Base-by-base conservation (phyloP, 2,113 vertebrate genomes). In the Erinaceus europaeus region DNA sequence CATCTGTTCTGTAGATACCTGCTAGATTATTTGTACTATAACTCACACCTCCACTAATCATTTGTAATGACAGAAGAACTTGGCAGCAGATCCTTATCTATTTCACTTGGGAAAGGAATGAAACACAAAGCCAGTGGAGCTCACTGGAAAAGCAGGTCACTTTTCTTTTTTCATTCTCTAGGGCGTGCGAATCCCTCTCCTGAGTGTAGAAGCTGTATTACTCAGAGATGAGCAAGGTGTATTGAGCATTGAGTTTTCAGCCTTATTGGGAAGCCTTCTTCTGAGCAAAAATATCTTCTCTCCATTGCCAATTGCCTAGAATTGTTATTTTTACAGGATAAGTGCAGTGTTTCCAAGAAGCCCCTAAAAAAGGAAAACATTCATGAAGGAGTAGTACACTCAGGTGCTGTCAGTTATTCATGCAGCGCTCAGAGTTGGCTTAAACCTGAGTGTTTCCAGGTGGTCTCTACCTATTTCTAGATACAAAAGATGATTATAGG, bases 11-110 rank as follows among this genome's bases (percentile, higher is more conserved):
- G 64, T 12, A 79, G 92, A 88, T 46, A 84, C 82, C 44, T 74
- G 59, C 74, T 84, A 71, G 86, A 84, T 89, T 59, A 53, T 61
- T 82, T 69, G 82, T 75, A 67, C 88, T 21, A 14, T 40, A 55
- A 5, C 85, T 87, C 65, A 44, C 17, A 50, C 53, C 74, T 69
- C 78, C 46, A 44, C 82, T 82, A 38, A 44, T 84, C 53, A 89
- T 64, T 86, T 32, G 40, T 48, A 84, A 68, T 12, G 64, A 77
- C 85, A 86, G 65, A 42, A n/a, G 48, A n/a, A 21, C 34, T 67
- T 42, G 53, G 42, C 72, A 68, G 81, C 48, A 40, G 29, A 18
- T 75, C 25, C 90, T 85, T 74, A 71, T 72, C 86, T 57, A 36
- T 67, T 84, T 89, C 34, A 50, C 23, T 65, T 59, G 81, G 74